These are phyloP conservation scores for Pluvialis apricaria DNA, from an alignment of 2,113 vertebrate genomes.

Conservation along the genomic window DNA sequence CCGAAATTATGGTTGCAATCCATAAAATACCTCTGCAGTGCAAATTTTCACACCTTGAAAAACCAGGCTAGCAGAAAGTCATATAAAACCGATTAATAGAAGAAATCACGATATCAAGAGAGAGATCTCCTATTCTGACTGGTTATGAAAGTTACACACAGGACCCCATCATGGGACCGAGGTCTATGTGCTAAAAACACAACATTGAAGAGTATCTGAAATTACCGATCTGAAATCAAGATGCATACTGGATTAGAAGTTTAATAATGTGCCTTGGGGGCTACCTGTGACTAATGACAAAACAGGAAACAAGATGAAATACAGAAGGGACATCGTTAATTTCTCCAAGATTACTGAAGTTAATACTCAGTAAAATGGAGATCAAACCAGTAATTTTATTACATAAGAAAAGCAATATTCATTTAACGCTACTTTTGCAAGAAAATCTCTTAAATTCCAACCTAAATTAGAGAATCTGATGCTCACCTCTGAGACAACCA, in stretches of 20 bases:
- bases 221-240: background rate
- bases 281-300: background rate
- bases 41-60: slow-evolving; percentile 62
- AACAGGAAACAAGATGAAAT: slow-evolving; percentile 3
- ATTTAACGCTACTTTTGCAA: background rate
- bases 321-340: background rate
- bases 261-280: background rate
- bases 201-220: background rate
- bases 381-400: background rate
- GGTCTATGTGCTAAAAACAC: background rate
- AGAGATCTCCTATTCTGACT: slow-evolving; percentile 13
- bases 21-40: slow-evolving; percentile 19
- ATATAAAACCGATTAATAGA: slow-evolving; percentile 34
- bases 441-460: background rate
- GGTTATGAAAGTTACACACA: background rate
- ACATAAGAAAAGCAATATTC: background rate
- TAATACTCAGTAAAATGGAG: background rate
- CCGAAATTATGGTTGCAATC: slow-evolving; percentile 1
- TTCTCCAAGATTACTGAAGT: background rate
- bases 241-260: background rate
- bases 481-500: background rate
- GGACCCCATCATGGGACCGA: background rate
- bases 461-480: background rate
- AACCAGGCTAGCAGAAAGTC: slow-evolving; percentile 42
- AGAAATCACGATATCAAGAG: background rate